Conservation (phyloP, 2,113 vertebrate genomes). For the Antechinus flavipes region DNA sequence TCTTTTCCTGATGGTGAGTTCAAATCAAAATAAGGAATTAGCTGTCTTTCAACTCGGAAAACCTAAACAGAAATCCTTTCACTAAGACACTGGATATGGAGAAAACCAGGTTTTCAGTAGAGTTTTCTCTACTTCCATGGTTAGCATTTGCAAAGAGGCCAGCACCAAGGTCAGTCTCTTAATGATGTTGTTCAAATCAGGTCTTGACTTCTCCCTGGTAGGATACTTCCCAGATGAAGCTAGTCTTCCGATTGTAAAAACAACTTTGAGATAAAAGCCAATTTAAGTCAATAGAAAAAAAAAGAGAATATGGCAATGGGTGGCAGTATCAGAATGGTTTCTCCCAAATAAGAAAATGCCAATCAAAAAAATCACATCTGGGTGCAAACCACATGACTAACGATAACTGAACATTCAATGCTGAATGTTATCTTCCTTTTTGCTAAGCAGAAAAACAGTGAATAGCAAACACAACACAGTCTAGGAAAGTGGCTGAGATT, state of each 20-base stretch:
- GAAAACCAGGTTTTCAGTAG: conserved; percentile 40
- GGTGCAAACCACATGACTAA: conserved; percentile 38
- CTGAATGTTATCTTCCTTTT: conserved; percentile 19
- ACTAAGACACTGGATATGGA: conserved; percentile 66
- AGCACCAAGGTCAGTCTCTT: background rate
- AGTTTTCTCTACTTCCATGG: background rate
- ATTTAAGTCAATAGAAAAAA: conserved; percentile 35
- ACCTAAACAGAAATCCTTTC: conserved; percentile 69
- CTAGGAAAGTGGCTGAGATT: background rate
- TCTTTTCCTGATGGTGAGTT: conserved; percentile 77
- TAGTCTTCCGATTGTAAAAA: conserved; percentile 61
- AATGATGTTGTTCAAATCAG: background rate
- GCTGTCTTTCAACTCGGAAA: conserved; percentile 76
- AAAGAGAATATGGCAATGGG: conserved; percentile 31
- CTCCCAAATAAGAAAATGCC: background rate
- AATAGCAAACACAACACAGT: background rate
- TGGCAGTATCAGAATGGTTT: conserved; percentile 41
- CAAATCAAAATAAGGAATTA: conserved; percentile 82
- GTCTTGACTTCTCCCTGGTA: conserved; percentile 41
- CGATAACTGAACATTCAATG: background rate
- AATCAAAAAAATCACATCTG: conserved; percentile 66
- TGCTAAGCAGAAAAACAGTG: background rate
- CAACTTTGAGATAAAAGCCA: conserved; percentile 68
- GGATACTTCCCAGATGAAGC: conserved; percentile 46
- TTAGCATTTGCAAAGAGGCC: background rate